phyloP scores from a whole-genome alignment of 1,140 invertebrate genomes.

The Rhagoletis zephyria region DNA sequence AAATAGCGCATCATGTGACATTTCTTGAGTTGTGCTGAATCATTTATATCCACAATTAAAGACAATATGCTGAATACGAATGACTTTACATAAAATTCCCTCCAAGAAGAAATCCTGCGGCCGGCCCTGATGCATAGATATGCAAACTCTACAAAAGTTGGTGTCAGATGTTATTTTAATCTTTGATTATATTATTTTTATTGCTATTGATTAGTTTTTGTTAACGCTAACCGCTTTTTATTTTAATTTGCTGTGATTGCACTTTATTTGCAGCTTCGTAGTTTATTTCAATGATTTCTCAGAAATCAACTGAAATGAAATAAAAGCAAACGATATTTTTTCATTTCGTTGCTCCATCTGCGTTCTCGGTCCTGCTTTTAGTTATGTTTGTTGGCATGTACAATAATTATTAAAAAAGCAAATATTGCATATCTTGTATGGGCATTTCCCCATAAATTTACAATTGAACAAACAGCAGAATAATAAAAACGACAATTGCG shows the following conservation, averaged over 20 bases:
- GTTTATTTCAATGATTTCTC: slow-evolving; percentile 39
- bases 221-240: background rate
- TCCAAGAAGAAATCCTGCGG: too few species aligned
- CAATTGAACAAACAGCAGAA: background rate
- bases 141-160: too few species aligned
- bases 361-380: background rate
- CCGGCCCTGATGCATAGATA: too few species aligned
- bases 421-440: slow-evolving; percentile 39
- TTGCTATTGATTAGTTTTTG: background rate
- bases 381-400: slow-evolving; percentile 10
- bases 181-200: slow-evolving; percentile 6
- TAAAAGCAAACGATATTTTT: slow-evolving; percentile 14
- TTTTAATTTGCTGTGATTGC: slow-evolving; percentile 41
- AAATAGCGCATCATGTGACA: too few species aligned
- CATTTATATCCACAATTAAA: too few species aligned
- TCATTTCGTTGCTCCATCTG: slow-evolving; percentile 18
- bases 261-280: slow-evolving; percentile 41
- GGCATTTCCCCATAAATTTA: slow-evolving; percentile 33
- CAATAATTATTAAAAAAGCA: slow-evolving; percentile 49
- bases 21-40: too few species aligned
- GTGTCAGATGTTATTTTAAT: slow-evolving; percentile 18
- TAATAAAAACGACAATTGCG: background rate
- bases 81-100: too few species aligned
- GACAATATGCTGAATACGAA: too few species aligned
- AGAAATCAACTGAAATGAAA: slow-evolving; percentile 8